phyloP scores from a whole-genome alignment of 1,140 invertebrate species.

The Cheumatopsyche charites region DNA sequence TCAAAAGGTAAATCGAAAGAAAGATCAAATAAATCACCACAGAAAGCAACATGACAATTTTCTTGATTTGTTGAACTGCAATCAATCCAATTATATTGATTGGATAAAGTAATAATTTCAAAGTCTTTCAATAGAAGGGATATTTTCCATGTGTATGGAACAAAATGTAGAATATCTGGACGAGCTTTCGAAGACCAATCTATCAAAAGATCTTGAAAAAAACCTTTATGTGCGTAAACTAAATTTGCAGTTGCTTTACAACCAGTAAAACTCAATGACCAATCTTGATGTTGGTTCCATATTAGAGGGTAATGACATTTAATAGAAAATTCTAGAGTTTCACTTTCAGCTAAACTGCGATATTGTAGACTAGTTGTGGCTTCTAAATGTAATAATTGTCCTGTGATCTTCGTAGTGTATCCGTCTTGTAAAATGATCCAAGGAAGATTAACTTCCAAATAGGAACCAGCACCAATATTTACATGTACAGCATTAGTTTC shows the following conservation, averaged over 20 bases:
- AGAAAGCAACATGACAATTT: conserved; percentile 92
- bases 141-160: conserved; percentile 97
- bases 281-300: conserved; percentile 96
- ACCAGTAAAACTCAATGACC: conserved; percentile 87
- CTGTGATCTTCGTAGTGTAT: conserved; percentile 88
- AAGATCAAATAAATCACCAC: conserved; percentile 90
- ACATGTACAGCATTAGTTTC: conserved; percentile 97
- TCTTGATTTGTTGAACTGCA: conserved; percentile 94
- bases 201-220: conserved; percentile 91
- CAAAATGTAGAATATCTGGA: conserved; percentile 92
- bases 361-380: conserved; percentile 93
- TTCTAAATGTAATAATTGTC: conserved; percentile 91
- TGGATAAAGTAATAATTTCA: conserved; percentile 91
- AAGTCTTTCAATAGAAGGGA: conserved; percentile 92
- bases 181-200: conserved; percentile 93
- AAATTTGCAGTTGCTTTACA: conserved; percentile 92
- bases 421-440: conserved; percentile 87
- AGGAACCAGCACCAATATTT: conserved; percentile 91
- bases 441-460: conserved; percentile 93
- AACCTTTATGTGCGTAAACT: conserved; percentile 95
- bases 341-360: conserved; percentile 88
- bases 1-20: conserved; percentile 91
- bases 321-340: conserved; percentile 92
- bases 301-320: conserved; percentile 85
- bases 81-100: conserved; percentile 99